Base-by-base conservation (phyloP, 1,140 invertebrate species). In the Pseudachorutes palmiensis region DNA sequence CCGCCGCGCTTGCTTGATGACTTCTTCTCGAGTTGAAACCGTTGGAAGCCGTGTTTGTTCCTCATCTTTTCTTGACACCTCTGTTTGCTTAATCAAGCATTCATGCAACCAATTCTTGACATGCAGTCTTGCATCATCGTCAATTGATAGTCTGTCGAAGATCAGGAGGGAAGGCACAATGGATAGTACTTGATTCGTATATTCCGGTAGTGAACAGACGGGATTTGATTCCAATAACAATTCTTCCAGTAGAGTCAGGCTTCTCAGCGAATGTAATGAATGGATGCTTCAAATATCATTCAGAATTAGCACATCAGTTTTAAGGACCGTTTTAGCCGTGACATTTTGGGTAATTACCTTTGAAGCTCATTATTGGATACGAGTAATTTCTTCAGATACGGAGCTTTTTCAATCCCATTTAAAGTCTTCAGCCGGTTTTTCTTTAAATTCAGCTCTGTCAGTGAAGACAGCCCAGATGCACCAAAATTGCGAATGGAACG, bases 391-490 rank as follows among this genome's bases (percentile, higher is more conserved):
- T 88, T 85, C 51, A 94, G 78, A 76, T 86, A 86, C n/a, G 86
- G 86, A 30, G 89, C 85, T 72, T 87, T 86, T 70, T 87, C 86
- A 75, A 94, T 89, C 19, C 91, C 91, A 55, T 86, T 82, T 66
- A 94, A 81, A 72, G 86, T 88, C 72, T 85, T 85, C 60, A 95
- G 83, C 68, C 86, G 83, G 79, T 96, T 96, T 49, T 92, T 81
- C 72, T 91, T 85, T 1, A 96, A 80, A 81, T 95, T 96, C 3
- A 95, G 79, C 76, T 96, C 93, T 69, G 87, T 84, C 14, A 96
- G 75, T 2, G 87, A 86, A 30, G 81, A 76, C 31, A 94, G 78
- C 0, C 91, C 91, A 70, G 86, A 82, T 36, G 94, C 83, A 75
- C 90, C 76, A 80, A 85, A 68, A 79, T 72, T 80, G 12, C 86